Base-by-base conservation (phyloP, 2,888 invertebrate genomes). In the Bellardia pandia region DNA sequence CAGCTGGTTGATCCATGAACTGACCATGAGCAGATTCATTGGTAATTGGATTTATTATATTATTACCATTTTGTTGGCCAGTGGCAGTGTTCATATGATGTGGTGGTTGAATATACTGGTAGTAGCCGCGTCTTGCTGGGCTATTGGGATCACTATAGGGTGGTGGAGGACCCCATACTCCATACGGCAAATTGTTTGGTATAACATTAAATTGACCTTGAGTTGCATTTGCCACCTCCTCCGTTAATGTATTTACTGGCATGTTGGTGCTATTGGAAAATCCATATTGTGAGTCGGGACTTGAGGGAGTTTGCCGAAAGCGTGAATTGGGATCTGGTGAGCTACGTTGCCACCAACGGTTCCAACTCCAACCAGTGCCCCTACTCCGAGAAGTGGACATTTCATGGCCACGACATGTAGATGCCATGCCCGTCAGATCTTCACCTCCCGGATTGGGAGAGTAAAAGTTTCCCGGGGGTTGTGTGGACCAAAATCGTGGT, bases 81-180 rank as follows among this genome's bases (percentile, higher is more conserved):
- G 66, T 74, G 0, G 30, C 45, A 14, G 53, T 37, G 4, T 64
- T 45, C 13, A 88, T 84, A 30, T 90, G 90, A 4, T 89, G 88
- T 6, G 85, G 81, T 8, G 91, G 91, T 77, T 92, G 92, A 48
- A 92, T 89, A 85, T 92, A 91, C 85, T 93, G 93, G 89, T 93
- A 93, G 77, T 93, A 93, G 3, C 94, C 94, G 56, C 95, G 93
- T 86, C 96, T 93, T 0, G 96, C 96, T 0, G 96, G 96, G 88
- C 95, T 95, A 89, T 97, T 97, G 53, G 97, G 97, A 74, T 97
- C 97, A 84, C 97, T 97, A 91, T 98, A 98, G 0, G 98, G 98
- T 0, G 98, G 98, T 0, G 98, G 98, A 0, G 98, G 98, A 0
- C 97, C 98, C 98, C 98, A 98, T 23, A 97, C 92, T 90, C 96